Conservation (phyloP, 2,888 invertebrate species). For the Unio delphinus region DNA sequence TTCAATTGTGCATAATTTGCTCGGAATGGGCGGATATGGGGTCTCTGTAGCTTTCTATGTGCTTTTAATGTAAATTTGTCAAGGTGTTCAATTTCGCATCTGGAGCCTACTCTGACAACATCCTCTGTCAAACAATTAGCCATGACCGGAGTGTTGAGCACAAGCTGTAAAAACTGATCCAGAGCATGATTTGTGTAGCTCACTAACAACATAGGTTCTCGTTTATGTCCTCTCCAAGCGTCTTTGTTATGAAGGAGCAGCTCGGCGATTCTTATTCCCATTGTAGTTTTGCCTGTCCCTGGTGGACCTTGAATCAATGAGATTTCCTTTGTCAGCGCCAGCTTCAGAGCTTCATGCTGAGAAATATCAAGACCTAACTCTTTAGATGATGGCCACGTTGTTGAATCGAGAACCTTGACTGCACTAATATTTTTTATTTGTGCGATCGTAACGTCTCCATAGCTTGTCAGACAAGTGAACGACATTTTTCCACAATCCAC, state of each 20-base stretch:
- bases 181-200: constrained; percentile 90
- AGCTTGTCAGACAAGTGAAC: no score
- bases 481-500: not conserved
- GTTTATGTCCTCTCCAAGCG: constrained; percentile 9
- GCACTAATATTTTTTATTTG: no score
- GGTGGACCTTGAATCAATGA: constrained; percentile 54
- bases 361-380: constrained; percentile 43
- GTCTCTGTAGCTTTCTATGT: not conserved
- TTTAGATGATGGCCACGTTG: constrained; percentile 40
- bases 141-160: constrained; percentile 16
- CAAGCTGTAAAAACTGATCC: constrained; percentile 85
- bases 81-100: not conserved
- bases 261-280: constrained; percentile 65
- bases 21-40: no score
- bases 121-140: not conserved
- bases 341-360: constrained; percentile 47
- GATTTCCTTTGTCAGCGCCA: constrained; percentile 45
- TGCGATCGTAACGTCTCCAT: no score
- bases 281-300: constrained; percentile 51
- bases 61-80: not conserved
- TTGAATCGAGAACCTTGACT: not conserved
- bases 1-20: no score
- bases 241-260: constrained; percentile 77
- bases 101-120: constrained; percentile 4
- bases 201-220: constrained; percentile 80